phyloP scores from a whole-genome alignment of 2,797 vertebrate genomes.

The Ctenosaura bakeri region DNA sequence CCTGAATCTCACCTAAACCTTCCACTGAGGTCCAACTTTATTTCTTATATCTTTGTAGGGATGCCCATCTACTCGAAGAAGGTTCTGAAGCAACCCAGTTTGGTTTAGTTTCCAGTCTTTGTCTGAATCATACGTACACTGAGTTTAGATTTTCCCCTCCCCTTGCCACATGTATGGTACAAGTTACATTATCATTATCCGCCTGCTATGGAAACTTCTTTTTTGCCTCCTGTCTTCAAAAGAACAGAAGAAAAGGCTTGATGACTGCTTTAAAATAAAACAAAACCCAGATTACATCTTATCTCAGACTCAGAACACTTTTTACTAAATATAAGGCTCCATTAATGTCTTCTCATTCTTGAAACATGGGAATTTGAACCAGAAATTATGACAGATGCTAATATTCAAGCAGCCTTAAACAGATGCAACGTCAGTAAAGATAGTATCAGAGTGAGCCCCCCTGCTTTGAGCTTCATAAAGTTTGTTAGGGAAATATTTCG shows the following conservation, averaged over 20 bases:
- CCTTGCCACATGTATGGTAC: not conserved
- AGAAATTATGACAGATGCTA: constrained; percentile 49
- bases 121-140: not conserved
- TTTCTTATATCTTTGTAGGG: not conserved
- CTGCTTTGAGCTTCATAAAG: constrained; percentile 72
- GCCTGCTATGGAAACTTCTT: constrained; percentile 34
- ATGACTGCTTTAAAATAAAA: constrained; percentile 21
- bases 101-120: not conserved
- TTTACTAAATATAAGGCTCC: not conserved
- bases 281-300: not conserved
- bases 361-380: not conserved
- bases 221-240: constrained; percentile 43
- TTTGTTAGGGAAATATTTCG: constrained; percentile 74
- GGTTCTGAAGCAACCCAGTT: not conserved
- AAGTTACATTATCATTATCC: not conserved
- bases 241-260: constrained; percentile 30
- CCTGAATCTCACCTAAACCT: not conserved
- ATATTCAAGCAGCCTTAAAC: constrained; percentile 32
- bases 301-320: constrained; percentile 29
- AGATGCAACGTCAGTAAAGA: constrained; percentile 74
- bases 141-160: not conserved
- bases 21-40: not conserved
- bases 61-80: not conserved
- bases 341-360: not conserved
- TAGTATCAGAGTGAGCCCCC: constrained; percentile 55